Conservation (phyloP, 2,888 invertebrate genomes). For the Lycia hirtaria region DNA sequence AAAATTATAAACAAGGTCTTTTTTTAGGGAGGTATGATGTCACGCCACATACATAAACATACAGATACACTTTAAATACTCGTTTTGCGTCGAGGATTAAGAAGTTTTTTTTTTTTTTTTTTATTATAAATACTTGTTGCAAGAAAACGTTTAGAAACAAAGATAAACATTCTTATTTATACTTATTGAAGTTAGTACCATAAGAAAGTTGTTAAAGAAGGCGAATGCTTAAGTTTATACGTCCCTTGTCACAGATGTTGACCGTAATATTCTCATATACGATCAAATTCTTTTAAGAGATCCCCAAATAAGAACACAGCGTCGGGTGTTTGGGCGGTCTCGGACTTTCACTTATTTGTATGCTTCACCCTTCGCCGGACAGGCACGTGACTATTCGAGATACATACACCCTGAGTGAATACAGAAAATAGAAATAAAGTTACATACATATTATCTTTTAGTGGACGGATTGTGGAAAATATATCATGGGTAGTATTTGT, state of each 20-base stretch:
- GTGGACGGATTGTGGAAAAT: slow-evolving; percentile 76
- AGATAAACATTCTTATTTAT: neutral
- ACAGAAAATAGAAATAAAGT: slow-evolving; percentile 85
- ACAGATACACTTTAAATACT: too few species aligned
- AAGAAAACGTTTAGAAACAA: too few species aligned
- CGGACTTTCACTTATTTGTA: slow-evolving; percentile 85
- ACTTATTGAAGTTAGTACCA: neutral
- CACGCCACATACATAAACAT: too few species aligned
- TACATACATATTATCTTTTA: slow-evolving; percentile 83
- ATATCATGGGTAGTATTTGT: slow-evolving; percentile 54
- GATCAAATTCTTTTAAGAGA: slow-evolving; percentile 85
- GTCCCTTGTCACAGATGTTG: slow-evolving; percentile 83
- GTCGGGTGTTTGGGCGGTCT: slow-evolving; percentile 78
- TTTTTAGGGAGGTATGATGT: too few species aligned
- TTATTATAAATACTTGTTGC: too few species aligned
- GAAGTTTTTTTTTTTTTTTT: too few species aligned
- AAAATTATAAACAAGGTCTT: too few species aligned
- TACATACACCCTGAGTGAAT: slow-evolving; percentile 85
- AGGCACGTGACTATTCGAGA: slow-evolving; percentile 84
- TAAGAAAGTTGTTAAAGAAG: slow-evolving; percentile 44
- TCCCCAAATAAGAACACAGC: slow-evolving; percentile 82
- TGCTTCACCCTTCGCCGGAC: slow-evolving; percentile 81
- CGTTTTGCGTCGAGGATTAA: too few species aligned
- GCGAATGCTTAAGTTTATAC: slow-evolving; percentile 78
- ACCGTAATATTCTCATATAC: slow-evolving; percentile 83